Conservation (phyloP, 2,113 vertebrate species). For the Microcebus griseorufus region DNA sequence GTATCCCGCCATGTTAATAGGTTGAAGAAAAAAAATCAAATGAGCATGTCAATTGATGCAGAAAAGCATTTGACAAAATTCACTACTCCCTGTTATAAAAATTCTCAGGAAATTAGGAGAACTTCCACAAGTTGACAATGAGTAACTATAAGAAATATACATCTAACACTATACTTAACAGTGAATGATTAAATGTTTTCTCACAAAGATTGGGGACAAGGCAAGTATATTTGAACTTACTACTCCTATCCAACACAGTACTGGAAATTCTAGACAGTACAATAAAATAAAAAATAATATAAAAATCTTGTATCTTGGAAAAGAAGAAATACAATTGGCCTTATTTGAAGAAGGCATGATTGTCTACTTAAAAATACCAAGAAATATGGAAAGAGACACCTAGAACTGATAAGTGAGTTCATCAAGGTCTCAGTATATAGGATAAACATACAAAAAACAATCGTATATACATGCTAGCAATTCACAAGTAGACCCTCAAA, state of each 20-base stretch:
- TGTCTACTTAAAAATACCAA: background rate
- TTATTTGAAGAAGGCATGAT: background rate
- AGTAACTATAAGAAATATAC: background rate
- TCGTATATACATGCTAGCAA: too few relatives aligned
- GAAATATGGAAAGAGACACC: background rate
- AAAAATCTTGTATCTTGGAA: background rate
- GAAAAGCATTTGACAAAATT: too few relatives aligned
- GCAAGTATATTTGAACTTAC: background rate
- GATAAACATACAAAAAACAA: too few relatives aligned
- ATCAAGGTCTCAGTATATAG: too few relatives aligned
- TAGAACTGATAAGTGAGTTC: background rate
- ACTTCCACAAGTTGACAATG: background rate
- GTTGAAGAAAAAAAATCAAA: background rate
- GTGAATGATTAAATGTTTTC: background rate
- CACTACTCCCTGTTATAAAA: too few relatives aligned
- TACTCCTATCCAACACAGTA: too few relatives aligned
- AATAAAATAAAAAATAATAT: background rate
- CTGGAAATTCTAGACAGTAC: too few relatives aligned
- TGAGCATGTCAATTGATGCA: too few relatives aligned
- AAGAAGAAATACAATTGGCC: background rate
- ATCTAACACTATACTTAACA: background rate
- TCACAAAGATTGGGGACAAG: background rate
- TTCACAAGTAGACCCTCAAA: too few relatives aligned
- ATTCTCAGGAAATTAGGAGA: background rate
- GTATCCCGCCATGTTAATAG: too few relatives aligned